Conservation (phyloP, 1,140 invertebrate genomes). For the Varroa destructor region DNA sequence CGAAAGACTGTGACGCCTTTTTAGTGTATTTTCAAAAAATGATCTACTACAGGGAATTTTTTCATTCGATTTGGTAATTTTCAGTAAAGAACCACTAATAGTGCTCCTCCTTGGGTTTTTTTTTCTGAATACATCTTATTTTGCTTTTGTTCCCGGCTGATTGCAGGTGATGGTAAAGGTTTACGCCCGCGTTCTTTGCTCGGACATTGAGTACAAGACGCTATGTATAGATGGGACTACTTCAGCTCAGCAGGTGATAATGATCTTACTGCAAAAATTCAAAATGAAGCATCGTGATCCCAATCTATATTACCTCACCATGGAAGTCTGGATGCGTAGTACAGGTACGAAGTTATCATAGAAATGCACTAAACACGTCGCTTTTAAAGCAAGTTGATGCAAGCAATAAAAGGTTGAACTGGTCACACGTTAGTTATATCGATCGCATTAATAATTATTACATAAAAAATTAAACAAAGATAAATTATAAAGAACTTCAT, state of each 20-base stretch:
- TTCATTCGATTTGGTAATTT: no score
- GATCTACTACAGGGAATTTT: no score
- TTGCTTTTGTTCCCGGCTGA: background rate
- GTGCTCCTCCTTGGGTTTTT: no score
- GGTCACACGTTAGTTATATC: constrained; percentile 6
- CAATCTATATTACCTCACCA: constrained; percentile 77
- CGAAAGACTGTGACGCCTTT: no score
- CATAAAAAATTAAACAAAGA: constrained; percentile 16
- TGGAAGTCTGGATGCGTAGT: constrained; percentile 68
- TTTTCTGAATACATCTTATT: no score
- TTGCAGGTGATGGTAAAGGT: constrained; percentile 75
- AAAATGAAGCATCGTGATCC: constrained; percentile 79
- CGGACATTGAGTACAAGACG: constrained; percentile 86
- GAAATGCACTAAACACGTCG: background rate
- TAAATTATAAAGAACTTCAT: background rate
- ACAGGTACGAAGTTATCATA: constrained; percentile 35
- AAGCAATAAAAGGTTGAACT: background rate
- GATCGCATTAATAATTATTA: constrained; percentile 24
- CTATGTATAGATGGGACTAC: constrained; percentile 69
- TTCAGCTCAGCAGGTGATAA: constrained; percentile 67
- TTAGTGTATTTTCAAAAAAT: no score
- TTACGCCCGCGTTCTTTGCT: constrained; percentile 67
- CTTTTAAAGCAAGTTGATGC: background rate
- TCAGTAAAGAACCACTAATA: no score
- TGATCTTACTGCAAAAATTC: constrained; percentile 69